A percentile compares a stretch with the other conserved stretches of the same genome.
These are phyloP conservation scores for Pectinophora gossypiella DNA, from an alignment of 1,140 invertebrate species.

Conservation along the genomic window DNA sequence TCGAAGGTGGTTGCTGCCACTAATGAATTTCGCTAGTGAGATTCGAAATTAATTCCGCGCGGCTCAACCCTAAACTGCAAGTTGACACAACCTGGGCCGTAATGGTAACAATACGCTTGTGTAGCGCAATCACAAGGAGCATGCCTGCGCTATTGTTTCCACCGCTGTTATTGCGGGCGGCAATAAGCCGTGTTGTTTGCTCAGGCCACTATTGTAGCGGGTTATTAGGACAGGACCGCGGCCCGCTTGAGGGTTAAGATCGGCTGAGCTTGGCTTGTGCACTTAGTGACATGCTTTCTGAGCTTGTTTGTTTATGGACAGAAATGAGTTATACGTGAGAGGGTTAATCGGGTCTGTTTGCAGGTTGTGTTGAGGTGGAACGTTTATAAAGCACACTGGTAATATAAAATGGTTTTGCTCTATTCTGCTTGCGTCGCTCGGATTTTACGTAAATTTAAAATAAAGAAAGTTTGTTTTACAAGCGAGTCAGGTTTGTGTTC, in stretches of 20 bases:
- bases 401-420: no score
- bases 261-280: slow-evolving; percentile 24
- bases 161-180: slow-evolving; percentile 48
- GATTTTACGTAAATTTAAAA: no score
- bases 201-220: slow-evolving; percentile 51
- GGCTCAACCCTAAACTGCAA: not conserved
- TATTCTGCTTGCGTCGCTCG: no score
- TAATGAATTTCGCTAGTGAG: no score
- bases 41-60: not conserved
- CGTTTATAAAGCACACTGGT: no score
- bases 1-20: no score
- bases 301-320: not conserved
- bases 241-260: slow-evolving; percentile 36
- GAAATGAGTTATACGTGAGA: no score
- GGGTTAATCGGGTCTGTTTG: no score
- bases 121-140: slow-evolving; percentile 41
- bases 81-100: slow-evolving; percentile 15
- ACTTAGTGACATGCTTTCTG: slow-evolving; percentile 22
- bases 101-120: slow-evolving; percentile 40
- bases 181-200: slow-evolving; percentile 57
- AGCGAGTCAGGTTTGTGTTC: no score
- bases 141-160: slow-evolving; percentile 48
- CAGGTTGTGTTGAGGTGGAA: no score
- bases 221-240: slow-evolving; percentile 54
- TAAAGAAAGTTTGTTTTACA: no score